phyloP scores from a whole-genome alignment of 1,140 invertebrate species.

The Monomorium pharaonis region DNA sequence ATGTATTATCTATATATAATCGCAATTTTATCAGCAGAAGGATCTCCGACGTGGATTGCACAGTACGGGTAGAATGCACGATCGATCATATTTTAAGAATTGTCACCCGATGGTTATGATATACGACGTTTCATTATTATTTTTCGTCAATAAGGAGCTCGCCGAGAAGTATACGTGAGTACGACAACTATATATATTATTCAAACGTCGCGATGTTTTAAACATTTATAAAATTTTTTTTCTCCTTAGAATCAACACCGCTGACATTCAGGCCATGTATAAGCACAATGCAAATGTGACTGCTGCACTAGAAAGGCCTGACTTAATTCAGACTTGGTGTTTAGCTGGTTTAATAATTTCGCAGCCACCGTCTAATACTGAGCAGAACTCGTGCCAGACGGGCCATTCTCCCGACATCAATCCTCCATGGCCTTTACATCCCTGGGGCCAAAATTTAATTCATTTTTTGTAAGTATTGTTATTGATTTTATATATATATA shows the following conservation, averaged over 20 bases:
- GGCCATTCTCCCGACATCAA: constrained; percentile 86
- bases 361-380: constrained; percentile 78
- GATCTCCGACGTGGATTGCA: constrained; percentile 84
- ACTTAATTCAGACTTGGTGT: constrained; percentile 94
- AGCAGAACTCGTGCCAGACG: constrained; percentile 72
- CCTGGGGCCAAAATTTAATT: constrained; percentile 94
- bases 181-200: constrained; percentile 77
- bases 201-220: neutral
- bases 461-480: constrained; percentile 91
- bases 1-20: neutral
- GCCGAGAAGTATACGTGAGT: constrained; percentile 94
- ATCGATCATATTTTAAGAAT: constrained; percentile 82
- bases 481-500: neutral
- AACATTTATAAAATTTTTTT: neutral
- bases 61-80: constrained; percentile 70
- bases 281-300: constrained; percentile 92
- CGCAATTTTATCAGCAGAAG: constrained; percentile 81
- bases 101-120: constrained; percentile 89
- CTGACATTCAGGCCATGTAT: constrained; percentile 90
- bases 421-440: constrained; percentile 91
- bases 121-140: constrained; percentile 92
- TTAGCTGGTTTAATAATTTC: constrained; percentile 90
- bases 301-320: constrained; percentile 89
- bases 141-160: constrained; percentile 91
- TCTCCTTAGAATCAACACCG: constrained; percentile 85